phyloP scores from a whole-genome alignment of 2,888 invertebrate species.

The Cremastinae sp. region DNA sequence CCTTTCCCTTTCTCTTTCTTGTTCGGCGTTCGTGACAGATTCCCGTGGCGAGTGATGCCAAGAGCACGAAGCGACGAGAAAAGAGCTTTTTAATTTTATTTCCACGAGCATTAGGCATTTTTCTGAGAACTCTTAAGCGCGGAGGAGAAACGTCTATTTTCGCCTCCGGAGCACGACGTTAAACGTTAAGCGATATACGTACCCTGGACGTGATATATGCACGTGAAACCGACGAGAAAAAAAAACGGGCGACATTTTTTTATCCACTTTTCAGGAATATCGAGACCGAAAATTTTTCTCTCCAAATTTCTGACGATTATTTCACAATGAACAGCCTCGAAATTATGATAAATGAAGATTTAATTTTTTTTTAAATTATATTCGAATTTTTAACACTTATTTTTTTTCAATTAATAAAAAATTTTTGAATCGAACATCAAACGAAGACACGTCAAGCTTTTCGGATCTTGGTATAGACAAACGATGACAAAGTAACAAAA shows the following conservation, averaged over 20 bases:
- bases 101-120: slow-evolving; percentile 70
- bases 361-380: not conserved
- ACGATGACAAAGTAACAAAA: no score
- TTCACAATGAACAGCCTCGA: not conserved
- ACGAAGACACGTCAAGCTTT: no score
- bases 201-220: slow-evolving; percentile 13
- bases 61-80: slow-evolving; percentile 38
- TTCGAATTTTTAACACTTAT: no score
- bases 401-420: not conserved
- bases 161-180: slow-evolving; percentile 62
- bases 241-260: slow-evolving; percentile 4
- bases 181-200: slow-evolving; percentile 66
- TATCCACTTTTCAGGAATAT: not conserved
- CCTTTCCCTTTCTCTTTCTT: not conserved
- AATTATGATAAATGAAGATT: not conserved
- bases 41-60: slow-evolving; percentile 41
- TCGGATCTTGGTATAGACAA: no score
- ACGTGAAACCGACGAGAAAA: slow-evolving; percentile 7
- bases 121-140: slow-evolving; percentile 72
- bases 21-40: slow-evolving; percentile 12
- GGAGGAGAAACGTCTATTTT: slow-evolving; percentile 61
- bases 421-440: no score
- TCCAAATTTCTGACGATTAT: not conserved
- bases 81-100: slow-evolving; percentile 63
- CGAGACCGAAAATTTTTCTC: not conserved